phyloP scores from a whole-genome alignment of 1,140 invertebrate genomes.

The Dendrolimus punctatus region DNA sequence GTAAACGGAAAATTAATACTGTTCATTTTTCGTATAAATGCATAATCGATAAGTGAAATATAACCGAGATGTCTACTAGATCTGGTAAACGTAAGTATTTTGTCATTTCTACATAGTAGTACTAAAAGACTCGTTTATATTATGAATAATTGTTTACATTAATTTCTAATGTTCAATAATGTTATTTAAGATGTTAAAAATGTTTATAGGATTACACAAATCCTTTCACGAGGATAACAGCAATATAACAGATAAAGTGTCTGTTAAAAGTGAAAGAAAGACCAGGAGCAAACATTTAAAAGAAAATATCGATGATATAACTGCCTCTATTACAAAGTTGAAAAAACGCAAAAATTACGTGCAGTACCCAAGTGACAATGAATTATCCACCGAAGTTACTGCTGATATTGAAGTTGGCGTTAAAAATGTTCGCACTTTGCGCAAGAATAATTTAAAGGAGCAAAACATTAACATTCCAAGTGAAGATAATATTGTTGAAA shows the following conservation, averaged over 20 bases:
- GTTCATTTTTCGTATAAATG: too few relatives aligned
- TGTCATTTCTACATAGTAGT: not conserved
- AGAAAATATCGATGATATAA: conserved; percentile 20
- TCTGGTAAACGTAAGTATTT: conserved; percentile 54
- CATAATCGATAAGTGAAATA: too few relatives aligned
- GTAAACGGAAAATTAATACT: too few relatives aligned
- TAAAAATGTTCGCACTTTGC: conserved; percentile 15
- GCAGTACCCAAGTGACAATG: conserved; percentile 37
- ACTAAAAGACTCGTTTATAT: too few relatives aligned
- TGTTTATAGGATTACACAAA: conserved; percentile 37
- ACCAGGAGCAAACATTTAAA: conserved; percentile 32
- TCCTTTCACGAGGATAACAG: conserved; percentile 20
- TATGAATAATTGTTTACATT: too few relatives aligned
- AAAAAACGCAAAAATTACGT: conserved; percentile 46
- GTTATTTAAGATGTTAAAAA: not conserved
- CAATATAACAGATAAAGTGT: conserved; percentile 11
- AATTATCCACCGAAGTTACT: conserved; percentile 4
- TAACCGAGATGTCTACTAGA: conserved; percentile 45
- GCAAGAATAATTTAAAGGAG: conserved; percentile 41
- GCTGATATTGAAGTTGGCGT: conserved; percentile 5
- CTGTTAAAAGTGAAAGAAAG: conserved; percentile 30
- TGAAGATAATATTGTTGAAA: conserved; percentile 14
- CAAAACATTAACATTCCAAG: conserved; percentile 18
- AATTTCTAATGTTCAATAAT: too few relatives aligned
- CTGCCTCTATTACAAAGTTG: conserved; percentile 15